Evolutionary conservation across 2,888 invertebrate species (phyloP).

Genomic region (Mesoligia furuncula): DNA sequence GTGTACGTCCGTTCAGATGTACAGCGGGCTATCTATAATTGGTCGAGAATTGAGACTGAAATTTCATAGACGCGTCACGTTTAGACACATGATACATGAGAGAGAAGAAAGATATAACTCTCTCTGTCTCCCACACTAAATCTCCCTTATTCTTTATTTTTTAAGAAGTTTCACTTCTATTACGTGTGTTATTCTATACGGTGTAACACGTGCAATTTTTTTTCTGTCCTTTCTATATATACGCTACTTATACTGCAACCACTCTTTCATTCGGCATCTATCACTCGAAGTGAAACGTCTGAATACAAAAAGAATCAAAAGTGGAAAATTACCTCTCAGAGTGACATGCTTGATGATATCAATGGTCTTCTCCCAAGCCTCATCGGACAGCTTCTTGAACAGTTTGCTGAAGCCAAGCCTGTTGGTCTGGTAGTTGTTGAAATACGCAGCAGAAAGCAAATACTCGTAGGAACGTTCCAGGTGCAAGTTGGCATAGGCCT

Average conservation of each 20-base stretch:
- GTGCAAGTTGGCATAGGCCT: conserved; percentile 91
- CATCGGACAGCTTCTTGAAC: conserved; percentile 93
- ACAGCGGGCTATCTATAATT: too few relatives aligned
- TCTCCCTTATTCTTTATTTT: neutral
- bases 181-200: neutral
- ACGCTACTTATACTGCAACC: neutral
- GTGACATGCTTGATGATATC: conserved; percentile 94
- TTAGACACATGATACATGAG: neutral
- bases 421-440: conserved; percentile 94
- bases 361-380: conserved; percentile 93
- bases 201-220: neutral
- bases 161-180: neutral
- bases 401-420: conserved; percentile 94
- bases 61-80: neutral
- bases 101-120: neutral
- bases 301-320: neutral
- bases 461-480: conserved; percentile 94
- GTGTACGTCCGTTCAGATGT: too few relatives aligned
- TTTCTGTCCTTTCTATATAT: neutral
- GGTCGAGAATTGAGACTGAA: too few relatives aligned
- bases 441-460: conserved; percentile 93
- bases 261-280: neutral
- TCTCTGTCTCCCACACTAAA: neutral
- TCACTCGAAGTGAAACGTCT: neutral
- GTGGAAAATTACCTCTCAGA: conserved; percentile 91